phyloP scores from a whole-genome alignment of 2,113 vertebrate species.

The Chaetodon trifascialis region DNA sequence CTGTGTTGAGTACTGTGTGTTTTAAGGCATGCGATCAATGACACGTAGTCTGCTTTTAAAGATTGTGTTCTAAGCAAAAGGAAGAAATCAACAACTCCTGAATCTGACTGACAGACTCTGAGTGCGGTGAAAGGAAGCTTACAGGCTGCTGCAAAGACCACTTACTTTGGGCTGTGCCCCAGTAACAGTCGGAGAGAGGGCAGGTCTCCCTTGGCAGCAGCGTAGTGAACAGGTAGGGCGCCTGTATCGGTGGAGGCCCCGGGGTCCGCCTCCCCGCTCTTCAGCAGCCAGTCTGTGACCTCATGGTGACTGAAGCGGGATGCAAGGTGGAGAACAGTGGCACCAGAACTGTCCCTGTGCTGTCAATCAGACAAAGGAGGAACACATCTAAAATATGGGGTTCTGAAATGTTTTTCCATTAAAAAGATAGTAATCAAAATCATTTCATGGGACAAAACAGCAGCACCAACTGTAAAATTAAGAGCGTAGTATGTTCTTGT shows the following conservation, averaged over 20 bases:
- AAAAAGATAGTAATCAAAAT: background rate
- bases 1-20: no score
- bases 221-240: slow-evolving; percentile 94
- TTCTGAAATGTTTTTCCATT: background rate
- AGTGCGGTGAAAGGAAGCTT: background rate
- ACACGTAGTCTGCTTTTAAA: background rate
- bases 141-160: slow-evolving; percentile 4
- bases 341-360: slow-evolving; percentile 95
- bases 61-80: no score
- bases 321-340: slow-evolving; percentile 95
- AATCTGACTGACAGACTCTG: background rate
- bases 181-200: slow-evolving; percentile 91
- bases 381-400: background rate
- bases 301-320: slow-evolving; percentile 96
- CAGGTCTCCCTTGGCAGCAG: slow-evolving; percentile 98
- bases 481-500: background rate
- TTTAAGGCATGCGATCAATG: background rate
- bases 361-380: slow-evolving; percentile 68
- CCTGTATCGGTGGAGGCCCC: slow-evolving; percentile 90
- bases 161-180: slow-evolving; percentile 92
- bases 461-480: background rate
- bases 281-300: slow-evolving; percentile 93
- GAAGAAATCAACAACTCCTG: background rate
- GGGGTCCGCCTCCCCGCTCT: slow-evolving; percentile 89
- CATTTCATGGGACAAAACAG: background rate